Base-by-base conservation (phyloP, 2,113 vertebrate species). In the Enhydra lutris region DNA sequence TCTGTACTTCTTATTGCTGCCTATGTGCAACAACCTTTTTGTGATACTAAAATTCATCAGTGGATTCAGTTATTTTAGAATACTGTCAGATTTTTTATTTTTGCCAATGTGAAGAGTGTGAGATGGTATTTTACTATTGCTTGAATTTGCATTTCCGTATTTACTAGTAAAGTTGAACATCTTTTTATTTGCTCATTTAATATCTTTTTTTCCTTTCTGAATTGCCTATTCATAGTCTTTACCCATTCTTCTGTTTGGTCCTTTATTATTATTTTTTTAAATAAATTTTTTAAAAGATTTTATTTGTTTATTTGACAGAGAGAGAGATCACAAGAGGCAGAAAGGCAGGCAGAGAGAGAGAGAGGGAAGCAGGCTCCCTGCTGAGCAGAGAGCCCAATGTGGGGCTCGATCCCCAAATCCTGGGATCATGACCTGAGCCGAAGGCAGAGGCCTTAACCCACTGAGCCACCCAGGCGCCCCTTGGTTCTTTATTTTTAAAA, bases 161-260 rank as follows among this genome's bases (percentile, higher is more conserved):
- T 96, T 81, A 55, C 57, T 85, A 81, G 34, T 85, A 20, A 81
- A 86, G 17, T 80, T 76, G 26, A 89, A 36, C 34, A 74, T 92
- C 69, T 89, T 89, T 57, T 88, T 88, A n/a, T 79, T 91, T 92
- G 36, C 92, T 96, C 14, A 39, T 34, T 81, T 95, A 81, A 34
- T 81, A 57, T 61, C 4, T 13, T 85, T 74, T 92, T 57, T 82
- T 78, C 29, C 65, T 96, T 85, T 95, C 36, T 73, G 34, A 88
- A 73, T 92, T 76, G 10, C 18, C 39, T 63, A 1, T 50, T 90
- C 11, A 67, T 86, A 82, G 50, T 31, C 20, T 84, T 91, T 78
- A 36, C 10, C 26, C 36, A 80, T 79, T 92, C 69, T 95, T 95
- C n/a, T 71, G 7, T 90, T 61, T 69, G n/a, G 31, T 55, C 52